A percentile compares a stretch with the other conserved stretches of the same genome.
phyloP scores from a whole-genome alignment of 2,888 invertebrate genomes.

The Eupithecia centaureata region DNA sequence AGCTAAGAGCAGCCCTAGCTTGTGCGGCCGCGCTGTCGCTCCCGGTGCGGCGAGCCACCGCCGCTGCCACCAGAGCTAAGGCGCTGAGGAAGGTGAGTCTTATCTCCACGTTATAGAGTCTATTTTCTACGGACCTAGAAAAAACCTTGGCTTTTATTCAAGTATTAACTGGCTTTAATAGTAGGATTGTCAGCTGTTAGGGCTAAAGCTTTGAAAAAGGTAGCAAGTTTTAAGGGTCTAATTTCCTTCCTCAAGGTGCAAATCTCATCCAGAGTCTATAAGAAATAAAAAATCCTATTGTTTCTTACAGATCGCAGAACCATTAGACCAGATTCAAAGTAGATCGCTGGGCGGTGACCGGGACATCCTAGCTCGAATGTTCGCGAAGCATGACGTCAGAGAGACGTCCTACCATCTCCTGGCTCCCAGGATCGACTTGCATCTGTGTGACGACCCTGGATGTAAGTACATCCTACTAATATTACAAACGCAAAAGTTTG shows the following conservation, averaged over 20 bases:
- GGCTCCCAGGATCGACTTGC: slow-evolving; percentile 96
- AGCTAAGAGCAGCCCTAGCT: slow-evolving; percentile 95
- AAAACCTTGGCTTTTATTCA: too few species aligned
- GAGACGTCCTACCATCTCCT: slow-evolving; percentile 99
- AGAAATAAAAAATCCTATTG: background rate
- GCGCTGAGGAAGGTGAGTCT: slow-evolving; percentile 89
- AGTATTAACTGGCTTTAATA: background rate
- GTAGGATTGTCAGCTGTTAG: too few species aligned
- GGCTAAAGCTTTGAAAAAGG: too few species aligned
- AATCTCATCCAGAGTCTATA: too few species aligned
- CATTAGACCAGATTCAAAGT: slow-evolving; percentile 67
- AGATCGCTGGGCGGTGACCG: slow-evolving; percentile 66
- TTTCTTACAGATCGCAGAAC: slow-evolving; percentile 69
- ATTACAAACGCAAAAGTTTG: background rate
- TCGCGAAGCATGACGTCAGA: slow-evolving; percentile 95
- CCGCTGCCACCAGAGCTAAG: slow-evolving; percentile 91
- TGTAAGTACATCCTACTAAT: too few species aligned
- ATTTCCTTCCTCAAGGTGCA: too few species aligned
- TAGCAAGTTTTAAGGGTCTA: too few species aligned
- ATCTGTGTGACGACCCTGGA: slow-evolving; percentile 97
- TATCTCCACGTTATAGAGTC: background rate
- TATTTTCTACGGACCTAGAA: too few species aligned
- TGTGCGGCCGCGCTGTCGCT: slow-evolving; percentile 93
- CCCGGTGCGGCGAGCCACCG: slow-evolving; percentile 90
- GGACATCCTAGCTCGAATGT: slow-evolving; percentile 86